Evolutionary conservation across 2,113 vertebrate species (phyloP).

Genomic region (Hippocampus mohnikei): DNA sequence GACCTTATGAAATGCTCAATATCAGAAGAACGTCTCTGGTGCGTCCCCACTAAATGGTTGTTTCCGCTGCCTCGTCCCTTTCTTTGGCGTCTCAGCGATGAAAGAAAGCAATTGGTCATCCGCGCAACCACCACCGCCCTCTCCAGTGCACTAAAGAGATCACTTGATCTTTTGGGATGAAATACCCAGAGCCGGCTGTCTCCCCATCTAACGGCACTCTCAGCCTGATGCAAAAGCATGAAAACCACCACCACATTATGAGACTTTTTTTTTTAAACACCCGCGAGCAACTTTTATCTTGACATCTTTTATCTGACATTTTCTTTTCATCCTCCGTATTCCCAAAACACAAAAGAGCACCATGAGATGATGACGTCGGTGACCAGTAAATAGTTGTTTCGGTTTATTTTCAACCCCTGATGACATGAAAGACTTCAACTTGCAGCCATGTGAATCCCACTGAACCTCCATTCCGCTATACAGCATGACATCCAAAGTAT

Average conservation of each 20-base stretch:
- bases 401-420: constrained; percentile 6
- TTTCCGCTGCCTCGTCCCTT: constrained; percentile 2
- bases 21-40: constrained; percentile 11
- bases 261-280: constrained; percentile 15
- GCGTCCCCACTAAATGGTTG: constrained; percentile 4
- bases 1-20: neutral
- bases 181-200: constrained; percentile 38
- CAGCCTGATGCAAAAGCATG: constrained; percentile 61
- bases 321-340: constrained; percentile 32
- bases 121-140: constrained; percentile 8
- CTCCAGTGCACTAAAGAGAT: constrained; percentile 49
- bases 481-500: no score
- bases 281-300: constrained; percentile 42
- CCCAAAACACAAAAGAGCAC: constrained; percentile 33
- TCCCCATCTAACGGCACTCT: constrained; percentile 41
- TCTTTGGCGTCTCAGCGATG: constrained; percentile 33
- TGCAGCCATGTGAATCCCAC: neutral
- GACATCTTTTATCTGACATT: constrained; percentile 48
- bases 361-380: constrained; percentile 26
- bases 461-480: no score
- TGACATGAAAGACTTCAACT: constrained; percentile 7
- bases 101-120: constrained; percentile 46
- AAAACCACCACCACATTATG: constrained; percentile 55
- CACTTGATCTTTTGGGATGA: constrained; percentile 61
- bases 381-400: constrained; percentile 7